Percentiles rank a stretch among this genome's conserved stretches.
These are phyloP conservation scores for Helobdella robusta DNA, from an alignment of 2,888 invertebrate genomes.

Conservation along the genomic window DNA sequence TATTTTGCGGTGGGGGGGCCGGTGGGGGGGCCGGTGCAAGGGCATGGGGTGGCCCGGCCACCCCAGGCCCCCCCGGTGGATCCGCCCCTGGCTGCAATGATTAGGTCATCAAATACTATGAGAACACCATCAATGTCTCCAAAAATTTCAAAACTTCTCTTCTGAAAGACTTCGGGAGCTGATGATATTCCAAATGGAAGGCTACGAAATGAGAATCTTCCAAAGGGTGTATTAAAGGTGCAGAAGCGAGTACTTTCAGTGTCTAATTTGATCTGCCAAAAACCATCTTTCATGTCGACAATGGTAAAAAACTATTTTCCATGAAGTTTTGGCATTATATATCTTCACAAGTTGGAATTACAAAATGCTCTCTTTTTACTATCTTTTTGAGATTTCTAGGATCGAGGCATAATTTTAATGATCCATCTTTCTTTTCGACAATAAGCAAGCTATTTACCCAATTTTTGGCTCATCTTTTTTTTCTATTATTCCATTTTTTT, in stretches of 20 bases:
- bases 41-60: no score
- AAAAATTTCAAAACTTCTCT: slow-evolving; percentile 28
- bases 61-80: no score
- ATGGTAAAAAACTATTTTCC: slow-evolving; percentile 32
- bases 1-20: no score
- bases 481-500: background rate
- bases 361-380: slow-evolving; percentile 29
- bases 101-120: slow-evolving; percentile 30
- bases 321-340: slow-evolving; percentile 19
- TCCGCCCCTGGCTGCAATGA: slow-evolving; percentile 30
- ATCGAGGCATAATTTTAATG: background rate
- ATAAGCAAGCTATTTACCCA: no score
- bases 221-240: slow-evolving; percentile 35
- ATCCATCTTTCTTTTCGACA: no score
- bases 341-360: slow-evolving; percentile 29
- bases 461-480: background rate
- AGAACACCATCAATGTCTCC: slow-evolving; percentile 28
- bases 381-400: background rate
- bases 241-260: slow-evolving; percentile 32
- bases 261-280: slow-evolving; percentile 34
- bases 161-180: slow-evolving; percentile 33
- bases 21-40: no score
- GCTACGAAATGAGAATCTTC: slow-evolving; percentile 29
- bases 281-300: slow-evolving; percentile 33
- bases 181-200: slow-evolving; percentile 33